Evolutionary conservation across 2,113 vertebrate species (phyloP), one percentile per base, ranked within the genome.

Genomic region (Burhinus bistriatus): DNA sequence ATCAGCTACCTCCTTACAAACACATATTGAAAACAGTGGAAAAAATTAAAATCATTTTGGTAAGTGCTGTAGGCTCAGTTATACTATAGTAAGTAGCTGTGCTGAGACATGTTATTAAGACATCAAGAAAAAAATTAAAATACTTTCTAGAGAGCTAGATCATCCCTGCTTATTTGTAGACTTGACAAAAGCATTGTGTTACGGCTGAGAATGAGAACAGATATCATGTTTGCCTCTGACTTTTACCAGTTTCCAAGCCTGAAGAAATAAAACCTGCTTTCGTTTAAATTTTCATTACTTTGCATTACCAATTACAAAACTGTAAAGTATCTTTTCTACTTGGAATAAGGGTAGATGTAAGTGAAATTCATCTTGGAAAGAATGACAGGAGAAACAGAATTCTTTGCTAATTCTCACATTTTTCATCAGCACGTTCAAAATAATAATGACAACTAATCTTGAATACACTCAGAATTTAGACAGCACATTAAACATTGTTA

Each of bases 1-100:
- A 78, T 87, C 87, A 93, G 71, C 40, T 90, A 94, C 58, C 51
- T 96, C 88, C 71, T 96, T 95, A 97, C 66, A 96, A 96, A 95
- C 18, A 96, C 52, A 94, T 14, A 90, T 42, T 90, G 87, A 95
- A 96, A 95, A 81, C 47, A 96, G n/a, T 18, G 44, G 15, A 96
- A 88, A 90, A 97, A 94, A 96, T 21, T 57, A 40, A 91, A 92
- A 61, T 72, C 6, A 81, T 76, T 91, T 65, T 80, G 34, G 34
- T 83, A 40, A 42, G 21, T 87, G 62, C 64, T 96, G 57, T 42
- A 93, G 71, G 70, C 61, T 77, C 70, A 87, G 62, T 80, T 92
- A 65, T 44, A 65, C 12, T 23, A 22, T 45, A 88, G 8, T 23
- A 80, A 80, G 62, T 55, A 90, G 76, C 32, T 97, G 59, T 62